Base-by-base conservation (phyloP, 2,113 vertebrate genomes). In the Upupa epops region DNA sequence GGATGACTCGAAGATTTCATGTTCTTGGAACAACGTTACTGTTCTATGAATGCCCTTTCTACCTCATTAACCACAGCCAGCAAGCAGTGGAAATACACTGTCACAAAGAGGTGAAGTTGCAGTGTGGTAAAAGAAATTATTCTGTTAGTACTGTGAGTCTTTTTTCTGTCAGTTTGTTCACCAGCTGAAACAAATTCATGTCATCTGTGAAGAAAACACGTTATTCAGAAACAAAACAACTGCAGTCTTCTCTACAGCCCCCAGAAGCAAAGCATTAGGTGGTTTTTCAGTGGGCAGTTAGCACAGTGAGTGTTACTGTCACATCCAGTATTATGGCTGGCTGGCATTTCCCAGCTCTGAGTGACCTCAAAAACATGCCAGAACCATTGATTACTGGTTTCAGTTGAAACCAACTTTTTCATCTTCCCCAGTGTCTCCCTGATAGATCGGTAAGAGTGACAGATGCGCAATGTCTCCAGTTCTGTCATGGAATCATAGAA, bases 41-140 rank as follows among this genome's bases (percentile, higher is more conserved):
- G 45, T 80, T 92, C 56, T 86, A 14, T n/a, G 66, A 87, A 75
- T 93, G 60, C 60, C 15, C 32, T 95, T 94, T 92, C 65, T 77
- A 69, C 69, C 48, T 86, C 36, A 0, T 6, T 81, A 78, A 61
- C 18, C 4, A 0, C 48, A 89, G 77, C 28, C 49, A 87, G 65
- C 6, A 46, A 90, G 70, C 52, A 46, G 63, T 91, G 91, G 80
- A 95, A 92, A 71, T 69, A 77, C 8, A 3, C 40, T 72, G 80
- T 92, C 86, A 49, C 40, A 40, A 32, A 12, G 63, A 91, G 54
- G 32, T 86, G 76, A 91, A 42, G 42, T 63, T 88, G 26, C 45
- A 17, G 0, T 51, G 19, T 22, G 9, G 11, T 66, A 46, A 20
- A 72, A 42, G 46, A 79, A 89, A 70, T 84, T 69, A 49, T 9